Evolutionary conservation across 2,113 vertebrate genomes (phyloP).

Genomic region (Barnardius zonarius): DNA sequence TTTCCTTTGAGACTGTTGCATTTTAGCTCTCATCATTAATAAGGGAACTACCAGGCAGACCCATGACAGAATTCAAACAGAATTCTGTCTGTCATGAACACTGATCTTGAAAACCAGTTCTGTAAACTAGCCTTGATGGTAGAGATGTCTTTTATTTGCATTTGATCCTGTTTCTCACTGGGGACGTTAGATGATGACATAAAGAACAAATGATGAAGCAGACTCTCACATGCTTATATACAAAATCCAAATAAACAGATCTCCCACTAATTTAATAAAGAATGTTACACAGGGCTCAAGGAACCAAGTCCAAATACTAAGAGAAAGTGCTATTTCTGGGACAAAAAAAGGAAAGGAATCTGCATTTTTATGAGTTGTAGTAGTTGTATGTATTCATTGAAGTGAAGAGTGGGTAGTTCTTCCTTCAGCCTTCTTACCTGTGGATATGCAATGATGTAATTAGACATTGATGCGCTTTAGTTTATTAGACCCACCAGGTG

Average conservation of each 20-base stretch:
- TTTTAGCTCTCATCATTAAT: background rate
- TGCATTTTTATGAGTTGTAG: background rate
- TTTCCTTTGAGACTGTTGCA: background rate
- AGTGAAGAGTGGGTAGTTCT: slow-evolving; percentile 5
- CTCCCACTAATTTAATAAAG: background rate
- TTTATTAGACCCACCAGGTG: background rate
- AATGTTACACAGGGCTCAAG: background rate
- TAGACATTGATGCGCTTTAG: background rate
- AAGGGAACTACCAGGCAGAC: slow-evolving; percentile 12
- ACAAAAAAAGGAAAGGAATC: background rate
- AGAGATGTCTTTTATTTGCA: background rate
- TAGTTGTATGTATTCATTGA: background rate
- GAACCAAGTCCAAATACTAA: background rate
- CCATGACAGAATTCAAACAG: background rate
- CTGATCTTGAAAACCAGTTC: background rate
- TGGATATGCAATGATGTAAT: background rate
- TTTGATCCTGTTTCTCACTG: background rate
- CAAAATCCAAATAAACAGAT: background rate
- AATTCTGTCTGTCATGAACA: slow-evolving; percentile 8
- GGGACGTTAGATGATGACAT: background rate
- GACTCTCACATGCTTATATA: background rate
- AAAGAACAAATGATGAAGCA: background rate
- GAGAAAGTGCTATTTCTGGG: background rate
- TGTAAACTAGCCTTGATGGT: background rate
- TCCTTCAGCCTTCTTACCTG: background rate